phyloP scores from a whole-genome alignment of 2,797 vertebrate genomes.

The Bradypodion ventrale region DNA sequence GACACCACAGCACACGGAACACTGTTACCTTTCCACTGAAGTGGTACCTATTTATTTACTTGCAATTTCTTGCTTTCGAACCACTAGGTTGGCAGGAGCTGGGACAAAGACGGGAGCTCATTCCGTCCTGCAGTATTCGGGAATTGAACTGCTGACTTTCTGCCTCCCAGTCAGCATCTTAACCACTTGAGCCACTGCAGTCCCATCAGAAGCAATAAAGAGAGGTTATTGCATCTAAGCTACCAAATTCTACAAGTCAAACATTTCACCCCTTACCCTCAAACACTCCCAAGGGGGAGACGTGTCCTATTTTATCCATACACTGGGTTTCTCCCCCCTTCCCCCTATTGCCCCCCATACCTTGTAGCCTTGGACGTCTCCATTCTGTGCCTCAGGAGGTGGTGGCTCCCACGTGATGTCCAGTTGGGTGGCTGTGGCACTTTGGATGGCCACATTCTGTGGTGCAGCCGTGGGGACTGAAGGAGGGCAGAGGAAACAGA shows the following conservation, averaged over 20 bases:
- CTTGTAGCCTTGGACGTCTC: slow-evolving; percentile 98
- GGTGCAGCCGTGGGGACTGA: slow-evolving; percentile 90
- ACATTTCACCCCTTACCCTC: not conserved
- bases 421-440: slow-evolving; percentile 89
- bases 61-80: too few species aligned
- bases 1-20: too few species aligned
- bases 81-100: too few species aligned
- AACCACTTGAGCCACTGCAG: too few species aligned
- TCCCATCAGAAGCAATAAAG: not conserved
- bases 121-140: too few species aligned
- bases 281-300: accelerated
- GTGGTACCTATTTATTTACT: too few species aligned
- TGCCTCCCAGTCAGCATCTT: too few species aligned
- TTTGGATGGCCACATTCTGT: slow-evolving; percentile 86
- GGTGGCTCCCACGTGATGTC: slow-evolving; percentile 94
- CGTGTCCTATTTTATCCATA: accelerated
- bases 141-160: too few species aligned
- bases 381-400: slow-evolving; percentile 87
- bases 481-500: not conserved
- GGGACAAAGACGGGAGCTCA: too few species aligned
- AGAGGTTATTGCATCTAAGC: not conserved
- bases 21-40: too few species aligned
- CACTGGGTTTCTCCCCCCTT: not conserved
- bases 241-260: not conserved
- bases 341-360: slow-evolving; percentile 69